Evolutionary conservation across 2,797 vertebrate species (phyloP).

Genomic region (Anomalospiza imberbis): DNA sequence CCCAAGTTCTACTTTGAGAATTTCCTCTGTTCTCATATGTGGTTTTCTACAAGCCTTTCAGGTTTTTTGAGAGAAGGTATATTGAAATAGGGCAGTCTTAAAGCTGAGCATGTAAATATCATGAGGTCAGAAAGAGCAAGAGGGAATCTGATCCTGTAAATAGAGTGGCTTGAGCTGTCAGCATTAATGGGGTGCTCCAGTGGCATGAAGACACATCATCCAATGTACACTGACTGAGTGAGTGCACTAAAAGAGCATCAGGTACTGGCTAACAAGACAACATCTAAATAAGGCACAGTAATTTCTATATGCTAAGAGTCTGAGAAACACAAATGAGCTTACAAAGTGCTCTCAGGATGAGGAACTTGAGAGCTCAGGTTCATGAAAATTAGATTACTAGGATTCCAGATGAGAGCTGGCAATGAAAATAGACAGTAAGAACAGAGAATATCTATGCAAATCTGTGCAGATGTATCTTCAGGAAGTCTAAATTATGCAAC

Average conservation of each 20-base stretch:
- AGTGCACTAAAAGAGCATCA: background rate
- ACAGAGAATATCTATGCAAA: constrained; percentile 49
- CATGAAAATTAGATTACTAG: constrained; percentile 61
- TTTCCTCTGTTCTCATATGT: background rate
- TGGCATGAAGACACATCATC: background rate
- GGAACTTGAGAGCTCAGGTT: constrained; percentile 18
- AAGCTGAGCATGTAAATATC: background rate
- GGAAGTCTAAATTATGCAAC: constrained; percentile 51
- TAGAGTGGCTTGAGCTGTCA: background rate
- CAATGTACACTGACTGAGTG: background rate
- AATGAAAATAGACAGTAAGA: constrained; percentile 5
- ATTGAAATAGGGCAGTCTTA: background rate
- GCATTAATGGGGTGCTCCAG: background rate
- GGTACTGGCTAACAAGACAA: background rate
- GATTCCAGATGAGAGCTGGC: constrained; percentile 22
- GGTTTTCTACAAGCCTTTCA: background rate
- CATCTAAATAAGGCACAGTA: constrained; percentile 1
- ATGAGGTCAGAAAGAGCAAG: background rate
- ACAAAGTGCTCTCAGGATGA: background rate
- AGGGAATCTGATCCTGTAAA: background rate
- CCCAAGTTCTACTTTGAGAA: background rate
- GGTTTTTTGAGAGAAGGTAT: background rate
- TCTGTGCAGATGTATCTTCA: constrained; percentile 40
- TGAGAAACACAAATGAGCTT: constrained; percentile 6
- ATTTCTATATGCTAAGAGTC: background rate